Percentiles rank a stretch among this genome's conserved stretches.
Evolutionary conservation across 2,113 vertebrate genomes (phyloP).

Genomic region (Apodemus speciosus): DNA sequence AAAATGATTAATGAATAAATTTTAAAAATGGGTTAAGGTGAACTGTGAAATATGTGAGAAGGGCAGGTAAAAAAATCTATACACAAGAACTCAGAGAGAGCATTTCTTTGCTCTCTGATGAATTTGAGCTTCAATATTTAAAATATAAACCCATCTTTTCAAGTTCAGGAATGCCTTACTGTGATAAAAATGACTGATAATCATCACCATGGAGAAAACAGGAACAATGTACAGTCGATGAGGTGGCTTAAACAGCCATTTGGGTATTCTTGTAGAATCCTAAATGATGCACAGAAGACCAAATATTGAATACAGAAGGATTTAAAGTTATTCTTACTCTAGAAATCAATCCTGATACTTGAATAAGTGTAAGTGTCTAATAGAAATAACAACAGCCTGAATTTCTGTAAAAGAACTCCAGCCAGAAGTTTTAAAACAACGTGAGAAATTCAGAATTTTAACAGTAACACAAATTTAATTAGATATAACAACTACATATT

Average conservation of each 20-base stretch:
- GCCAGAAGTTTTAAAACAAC: neutral
- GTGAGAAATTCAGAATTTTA: conserved; percentile 18
- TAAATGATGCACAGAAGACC: conserved; percentile 52
- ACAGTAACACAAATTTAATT: conserved; percentile 14
- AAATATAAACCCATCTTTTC: neutral
- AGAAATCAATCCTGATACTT: conserved; percentile 28
- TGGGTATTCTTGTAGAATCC: neutral
- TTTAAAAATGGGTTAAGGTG: neutral
- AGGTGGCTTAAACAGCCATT: neutral
- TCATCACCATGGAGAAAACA: neutral
- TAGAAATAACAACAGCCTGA: neutral
- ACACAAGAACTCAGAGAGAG: neutral
- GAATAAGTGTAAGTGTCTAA: neutral
- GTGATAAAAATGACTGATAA: neutral
- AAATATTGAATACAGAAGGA: neutral
- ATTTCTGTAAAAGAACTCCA: conserved; percentile 13
- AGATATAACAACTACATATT: neutral
- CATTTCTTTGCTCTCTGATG: neutral
- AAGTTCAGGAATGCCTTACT: neutral
- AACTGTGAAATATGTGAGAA: neutral
- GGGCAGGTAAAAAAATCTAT: neutral
- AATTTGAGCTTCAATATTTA: neutral
- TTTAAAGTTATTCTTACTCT: neutral
- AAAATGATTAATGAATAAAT: too few relatives aligned
- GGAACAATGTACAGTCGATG: neutral